Evolutionary conservation across 2,888 invertebrate genomes (phyloP).

Genomic region (Parasteatoda lunata): DNA sequence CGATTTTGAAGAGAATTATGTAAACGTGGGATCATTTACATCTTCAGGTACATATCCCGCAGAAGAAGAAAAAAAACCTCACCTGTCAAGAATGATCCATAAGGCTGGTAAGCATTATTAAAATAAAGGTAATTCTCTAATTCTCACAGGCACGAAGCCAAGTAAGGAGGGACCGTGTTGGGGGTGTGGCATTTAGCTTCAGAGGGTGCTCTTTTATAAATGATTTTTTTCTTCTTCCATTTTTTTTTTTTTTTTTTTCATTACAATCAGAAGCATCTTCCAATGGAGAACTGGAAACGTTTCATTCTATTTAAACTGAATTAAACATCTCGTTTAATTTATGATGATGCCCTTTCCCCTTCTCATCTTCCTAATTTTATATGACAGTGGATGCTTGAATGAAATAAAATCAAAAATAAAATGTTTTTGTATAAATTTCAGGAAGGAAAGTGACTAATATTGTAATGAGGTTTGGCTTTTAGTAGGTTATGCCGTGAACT

Average conservation of each 20-base stretch:
- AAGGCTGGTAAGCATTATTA: constrained; percentile 36
- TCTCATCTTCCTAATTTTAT: neutral
- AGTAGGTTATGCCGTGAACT: too few relatives aligned
- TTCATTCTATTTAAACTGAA: constrained; percentile 29
- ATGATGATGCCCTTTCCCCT: neutral
- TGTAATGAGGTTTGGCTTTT: too few relatives aligned
- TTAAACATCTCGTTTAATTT: constrained; percentile 30
- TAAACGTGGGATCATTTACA: constrained; percentile 23
- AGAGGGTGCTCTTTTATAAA: constrained; percentile 15
- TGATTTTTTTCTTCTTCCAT: constrained; percentile 18
- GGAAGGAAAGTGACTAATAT: too few relatives aligned
- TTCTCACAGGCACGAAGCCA: constrained; percentile 40
- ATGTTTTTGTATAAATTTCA: too few relatives aligned
- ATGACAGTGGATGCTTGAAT: neutral
- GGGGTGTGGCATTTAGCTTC: constrained; percentile 27
- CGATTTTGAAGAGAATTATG: constrained; percentile 1
- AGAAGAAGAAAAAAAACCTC: neutral
- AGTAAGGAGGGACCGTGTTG: constrained; percentile 24
- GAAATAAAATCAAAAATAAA: neutral
- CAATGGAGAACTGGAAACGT: constrained; percentile 24
- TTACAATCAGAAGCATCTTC: constrained; percentile 6
- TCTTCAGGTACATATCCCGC: neutral
- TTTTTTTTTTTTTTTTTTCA: neutral
- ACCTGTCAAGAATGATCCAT: constrained; percentile 39
- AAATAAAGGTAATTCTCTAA: constrained; percentile 49